Conservation (phyloP, 2,113 vertebrate genomes). For the human region DNA sequence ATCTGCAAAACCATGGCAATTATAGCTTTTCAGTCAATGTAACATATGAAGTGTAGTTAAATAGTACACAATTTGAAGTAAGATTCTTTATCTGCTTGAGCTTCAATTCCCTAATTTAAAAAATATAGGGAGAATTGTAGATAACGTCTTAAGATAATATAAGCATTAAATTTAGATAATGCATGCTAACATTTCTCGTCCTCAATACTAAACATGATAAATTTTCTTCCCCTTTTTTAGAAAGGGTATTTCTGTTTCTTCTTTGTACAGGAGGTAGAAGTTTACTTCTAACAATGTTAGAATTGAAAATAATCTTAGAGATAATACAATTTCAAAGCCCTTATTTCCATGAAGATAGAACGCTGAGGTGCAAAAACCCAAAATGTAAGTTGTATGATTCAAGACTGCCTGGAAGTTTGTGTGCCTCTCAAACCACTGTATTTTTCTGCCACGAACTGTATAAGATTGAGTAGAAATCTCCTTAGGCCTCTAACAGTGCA, state of each 20-base stretch:
- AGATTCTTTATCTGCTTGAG: not conserved
- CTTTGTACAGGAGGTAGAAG: not conserved
- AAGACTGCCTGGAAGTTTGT: not conserved
- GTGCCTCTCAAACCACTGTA: not conserved
- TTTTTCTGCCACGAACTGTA: not conserved
- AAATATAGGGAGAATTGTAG: not conserved
- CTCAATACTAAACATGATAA: not conserved
- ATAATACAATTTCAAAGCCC: not conserved
- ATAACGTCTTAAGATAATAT: not conserved
- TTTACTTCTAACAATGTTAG: not conserved
- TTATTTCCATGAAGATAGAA: not conserved
- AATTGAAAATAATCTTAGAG: not conserved
- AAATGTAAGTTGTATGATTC: not conserved
- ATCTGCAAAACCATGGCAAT: constrained; percentile 26
- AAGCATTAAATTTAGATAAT: constrained; percentile 10
- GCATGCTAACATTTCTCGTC: not conserved
- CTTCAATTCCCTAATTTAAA: not conserved
- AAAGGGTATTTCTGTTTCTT: not conserved
- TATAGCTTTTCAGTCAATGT: not conserved
- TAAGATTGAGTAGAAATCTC: not conserved
- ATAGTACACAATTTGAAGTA: not conserved
- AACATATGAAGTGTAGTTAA: not conserved
- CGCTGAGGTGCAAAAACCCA: not conserved
- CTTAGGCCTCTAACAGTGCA: not conserved
- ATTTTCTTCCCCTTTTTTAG: not conserved